These are phyloP conservation scores for Synanthedon formicaeformis DNA, from an alignment of 2,888 invertebrate genomes.

Conservation along the genomic window DNA sequence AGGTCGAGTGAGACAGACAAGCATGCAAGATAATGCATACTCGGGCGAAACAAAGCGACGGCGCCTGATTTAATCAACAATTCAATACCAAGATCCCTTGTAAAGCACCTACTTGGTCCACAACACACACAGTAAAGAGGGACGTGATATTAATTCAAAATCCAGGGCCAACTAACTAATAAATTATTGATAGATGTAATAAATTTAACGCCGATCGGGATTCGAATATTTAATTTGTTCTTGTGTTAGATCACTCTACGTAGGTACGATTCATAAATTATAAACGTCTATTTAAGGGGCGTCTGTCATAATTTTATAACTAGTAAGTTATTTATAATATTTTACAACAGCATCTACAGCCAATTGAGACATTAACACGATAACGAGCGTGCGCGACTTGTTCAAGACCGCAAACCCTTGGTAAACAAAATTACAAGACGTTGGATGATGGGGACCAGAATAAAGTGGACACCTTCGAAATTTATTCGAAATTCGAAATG, in stretches of 20 bases:
- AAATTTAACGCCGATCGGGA: constrained; percentile 33
- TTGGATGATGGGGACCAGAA: too few relatives aligned
- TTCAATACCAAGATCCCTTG: constrained; percentile 31
- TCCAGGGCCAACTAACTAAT: constrained; percentile 24
- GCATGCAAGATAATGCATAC: constrained; percentile 34
- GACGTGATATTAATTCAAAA: constrained; percentile 36
- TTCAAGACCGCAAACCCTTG: constrained; percentile 10
- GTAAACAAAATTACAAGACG: too few relatives aligned
- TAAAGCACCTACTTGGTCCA: constrained; percentile 27
- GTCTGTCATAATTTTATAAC: neutral
- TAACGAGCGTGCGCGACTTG: constrained; percentile 24
- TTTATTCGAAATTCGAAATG: too few relatives aligned
- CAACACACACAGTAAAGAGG: constrained; percentile 28
- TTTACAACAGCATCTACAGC: constrained; percentile 9
- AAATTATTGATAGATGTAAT: constrained; percentile 40
- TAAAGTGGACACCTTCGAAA: too few relatives aligned
- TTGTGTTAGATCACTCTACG: neutral
- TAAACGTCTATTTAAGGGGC: neutral
- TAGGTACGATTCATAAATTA: neutral
- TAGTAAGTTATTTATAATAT: neutral
- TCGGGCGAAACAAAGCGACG: constrained; percentile 33
- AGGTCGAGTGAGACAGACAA: constrained; percentile 42
- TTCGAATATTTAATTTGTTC: constrained; percentile 27
- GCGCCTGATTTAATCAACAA: constrained; percentile 41
- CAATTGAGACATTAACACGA: constrained; percentile 31